phyloP scores from a whole-genome alignment of 2,113 vertebrate species.

The Nerophis ophidion region DNA sequence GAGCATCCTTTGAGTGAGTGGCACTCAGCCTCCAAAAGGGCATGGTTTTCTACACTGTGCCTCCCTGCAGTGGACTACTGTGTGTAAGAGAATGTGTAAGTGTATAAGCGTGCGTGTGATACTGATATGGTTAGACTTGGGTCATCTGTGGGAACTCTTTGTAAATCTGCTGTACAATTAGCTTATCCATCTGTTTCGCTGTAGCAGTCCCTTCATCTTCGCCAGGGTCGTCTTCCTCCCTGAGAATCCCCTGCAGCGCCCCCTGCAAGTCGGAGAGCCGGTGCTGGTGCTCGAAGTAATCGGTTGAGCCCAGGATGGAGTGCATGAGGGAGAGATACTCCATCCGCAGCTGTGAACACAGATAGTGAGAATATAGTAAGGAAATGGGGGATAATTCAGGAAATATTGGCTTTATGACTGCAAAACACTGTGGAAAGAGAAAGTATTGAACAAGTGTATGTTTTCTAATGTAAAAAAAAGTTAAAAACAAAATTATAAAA shows the following conservation, averaged over 20 bases:
- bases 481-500: neutral
- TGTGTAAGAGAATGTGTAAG: conserved; percentile 6
- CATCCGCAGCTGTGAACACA: conserved; percentile 80
- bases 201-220: conserved; percentile 70
- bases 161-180: conserved; percentile 90
- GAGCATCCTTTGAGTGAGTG: neutral
- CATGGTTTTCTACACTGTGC: conserved; percentile 9
- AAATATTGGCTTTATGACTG: neutral
- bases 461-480: neutral
- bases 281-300: conserved; percentile 91
- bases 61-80: conserved; percentile 43
- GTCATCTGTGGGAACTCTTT: conserved; percentile 87
- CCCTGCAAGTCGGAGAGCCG: conserved; percentile 84
- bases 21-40: conserved; percentile 19
- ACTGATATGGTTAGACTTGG: conserved; percentile 31
- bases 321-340: conserved; percentile 97
- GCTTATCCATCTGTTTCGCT: conserved; percentile 93
- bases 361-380: neutral
- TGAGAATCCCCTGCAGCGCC: conserved; percentile 84
- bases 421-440: neutral
- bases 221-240: conserved; percentile 77
- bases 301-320: conserved; percentile 86
- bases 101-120: conserved; percentile 1
- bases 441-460: neutral
- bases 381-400: neutral